Evolutionary conservation across 2,113 vertebrate species (phyloP).

Genomic region (Heteronetta atricapilla): DNA sequence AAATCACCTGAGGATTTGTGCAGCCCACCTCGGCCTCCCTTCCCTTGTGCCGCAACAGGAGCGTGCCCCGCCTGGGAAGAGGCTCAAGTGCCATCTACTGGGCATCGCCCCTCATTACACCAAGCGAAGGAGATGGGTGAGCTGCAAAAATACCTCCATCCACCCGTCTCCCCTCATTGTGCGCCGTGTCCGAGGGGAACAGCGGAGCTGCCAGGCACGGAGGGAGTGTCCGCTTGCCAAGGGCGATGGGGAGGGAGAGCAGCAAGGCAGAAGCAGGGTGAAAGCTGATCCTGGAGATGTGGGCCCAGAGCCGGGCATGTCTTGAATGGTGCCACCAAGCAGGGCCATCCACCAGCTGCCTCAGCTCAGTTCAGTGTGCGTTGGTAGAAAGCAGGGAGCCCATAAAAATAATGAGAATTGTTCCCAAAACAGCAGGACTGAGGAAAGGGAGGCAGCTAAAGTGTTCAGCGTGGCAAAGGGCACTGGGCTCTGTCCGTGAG

Average conservation of each 20-base stretch:
- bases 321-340: background rate
- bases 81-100: conserved; percentile 59
- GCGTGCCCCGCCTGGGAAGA: accelerated
- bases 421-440: background rate
- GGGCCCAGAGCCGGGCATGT: background rate
- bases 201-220: background rate
- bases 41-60: background rate
- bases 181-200: background rate
- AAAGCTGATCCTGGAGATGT: background rate
- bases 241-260: background rate
- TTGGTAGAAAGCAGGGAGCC: background rate
- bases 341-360: background rate
- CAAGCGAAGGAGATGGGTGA: background rate
- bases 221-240: background rate
- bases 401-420: background rate
- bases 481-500: background rate
- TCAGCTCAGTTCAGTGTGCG: background rate
- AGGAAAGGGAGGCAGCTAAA: background rate
- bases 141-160: background rate
- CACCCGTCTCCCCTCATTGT: background rate
- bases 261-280: background rate
- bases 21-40: background rate
- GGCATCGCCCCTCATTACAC: conserved; percentile 15
- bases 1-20: background rate
- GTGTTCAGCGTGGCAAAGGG: background rate